A percentile compares a stretch with the other conserved stretches of the same genome.
Conservation (phyloP, 1,140 invertebrate genomes). For the Brachionus asplanchnoidis region DNA sequence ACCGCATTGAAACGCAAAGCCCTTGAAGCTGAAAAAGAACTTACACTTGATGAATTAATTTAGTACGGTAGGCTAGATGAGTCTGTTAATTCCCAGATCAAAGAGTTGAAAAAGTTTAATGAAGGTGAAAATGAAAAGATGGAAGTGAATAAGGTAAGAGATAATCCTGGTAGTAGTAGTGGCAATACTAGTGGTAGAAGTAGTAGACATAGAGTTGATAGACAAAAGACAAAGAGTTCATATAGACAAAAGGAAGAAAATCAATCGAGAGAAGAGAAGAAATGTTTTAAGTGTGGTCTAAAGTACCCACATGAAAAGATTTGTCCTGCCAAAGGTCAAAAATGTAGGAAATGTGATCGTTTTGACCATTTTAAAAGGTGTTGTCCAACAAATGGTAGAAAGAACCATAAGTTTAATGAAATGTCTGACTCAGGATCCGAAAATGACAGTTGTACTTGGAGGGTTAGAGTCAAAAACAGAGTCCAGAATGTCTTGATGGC, state of each 20-base stretch:
- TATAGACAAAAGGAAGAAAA: not conserved
- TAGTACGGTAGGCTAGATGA: not conserved
- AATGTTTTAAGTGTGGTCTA: not conserved
- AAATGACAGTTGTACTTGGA: not conserved
- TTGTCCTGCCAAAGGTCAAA: not conserved
- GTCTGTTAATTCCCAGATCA: not conserved
- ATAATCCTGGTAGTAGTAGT: not conserved
- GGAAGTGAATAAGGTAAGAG: not conserved
- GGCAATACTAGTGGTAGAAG: not conserved
- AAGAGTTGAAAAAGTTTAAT: conserved; percentile 8
- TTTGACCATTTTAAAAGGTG: not conserved
- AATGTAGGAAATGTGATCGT: not conserved
- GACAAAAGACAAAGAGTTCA: not conserved
- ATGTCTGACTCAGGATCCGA: not conserved
- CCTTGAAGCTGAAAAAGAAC: conserved; percentile 8
- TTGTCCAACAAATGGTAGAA: not conserved
- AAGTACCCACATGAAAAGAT: not conserved
- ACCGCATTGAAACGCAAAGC: not conserved
- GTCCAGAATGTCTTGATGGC: not conserved
- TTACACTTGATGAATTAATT: not conserved
- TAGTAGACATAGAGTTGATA: not conserved
- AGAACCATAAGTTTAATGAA: not conserved
- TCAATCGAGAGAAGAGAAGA: not conserved
- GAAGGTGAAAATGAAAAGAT: not conserved
- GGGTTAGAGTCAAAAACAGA: not conserved